These are phyloP conservation scores for Cyclargus thomasi DNA, from an alignment of 1,140 invertebrate species.

Conservation along the genomic window DNA sequence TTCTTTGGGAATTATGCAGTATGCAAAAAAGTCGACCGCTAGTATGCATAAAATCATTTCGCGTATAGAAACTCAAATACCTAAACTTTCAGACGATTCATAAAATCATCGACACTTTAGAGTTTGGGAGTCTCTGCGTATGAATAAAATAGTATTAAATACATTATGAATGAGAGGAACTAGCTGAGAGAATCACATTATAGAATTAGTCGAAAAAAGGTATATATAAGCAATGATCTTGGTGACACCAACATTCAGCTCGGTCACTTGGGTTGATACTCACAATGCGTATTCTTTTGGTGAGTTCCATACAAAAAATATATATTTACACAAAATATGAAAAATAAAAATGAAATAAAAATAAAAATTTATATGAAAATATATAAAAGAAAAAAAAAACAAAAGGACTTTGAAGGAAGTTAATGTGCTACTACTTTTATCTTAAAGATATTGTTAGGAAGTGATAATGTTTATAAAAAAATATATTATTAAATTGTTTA, in stretches of 20 bases:
- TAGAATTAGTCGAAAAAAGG: slow-evolving; percentile 59
- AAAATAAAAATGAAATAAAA: slow-evolving; percentile 18
- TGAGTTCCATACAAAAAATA: slow-evolving; percentile 30
- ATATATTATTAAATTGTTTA: not conserved
- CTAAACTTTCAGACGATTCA: not conserved
- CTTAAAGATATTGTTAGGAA: not conserved
- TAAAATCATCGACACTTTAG: slow-evolving; percentile 14
- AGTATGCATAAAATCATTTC: not conserved
- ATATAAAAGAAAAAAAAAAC: no score
- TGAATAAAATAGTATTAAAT: slow-evolving; percentile 51
- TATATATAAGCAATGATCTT: slow-evolving; percentile 60
- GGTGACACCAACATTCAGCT: slow-evolving; percentile 52
- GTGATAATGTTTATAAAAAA: not conserved
- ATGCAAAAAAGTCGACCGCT: not conserved
- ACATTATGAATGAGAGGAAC: slow-evolving; percentile 61
- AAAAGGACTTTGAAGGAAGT: no score
- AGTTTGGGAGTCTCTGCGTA: slow-evolving; percentile 56
- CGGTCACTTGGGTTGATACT: slow-evolving; percentile 42
- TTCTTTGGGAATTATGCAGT: not conserved
- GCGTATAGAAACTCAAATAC: not conserved
- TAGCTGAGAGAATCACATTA: slow-evolving; percentile 48
- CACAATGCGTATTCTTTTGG: slow-evolving; percentile 56
- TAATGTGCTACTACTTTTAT: no score
- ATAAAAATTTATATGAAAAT: no score
- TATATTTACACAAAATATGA: slow-evolving; percentile 16